Evolutionary conservation across 2,113 vertebrate genomes (phyloP), one percentile per base, ranked within the genome.

Genomic region (Terrapene triunguis): DNA sequence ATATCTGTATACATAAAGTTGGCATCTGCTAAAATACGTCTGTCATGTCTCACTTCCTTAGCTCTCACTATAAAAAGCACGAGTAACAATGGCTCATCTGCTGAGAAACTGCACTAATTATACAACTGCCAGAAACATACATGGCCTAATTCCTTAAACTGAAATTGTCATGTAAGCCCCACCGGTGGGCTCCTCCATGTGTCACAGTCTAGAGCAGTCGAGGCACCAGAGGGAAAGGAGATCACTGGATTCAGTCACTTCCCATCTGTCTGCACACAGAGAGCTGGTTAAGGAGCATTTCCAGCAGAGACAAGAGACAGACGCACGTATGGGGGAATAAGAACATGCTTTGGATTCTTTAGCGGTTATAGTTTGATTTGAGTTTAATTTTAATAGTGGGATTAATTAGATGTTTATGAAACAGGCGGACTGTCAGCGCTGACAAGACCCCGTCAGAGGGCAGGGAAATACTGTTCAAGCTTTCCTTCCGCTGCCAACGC

Each of bases 121-220:
- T 74, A 82, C 14, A 82, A 81, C 89, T 94, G 89, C 87, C 82
- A 94, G 84, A 88, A 91, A 93, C 78, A 80, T 87, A 84, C 8
- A 5, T 80, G 80, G 82, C 82, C 12, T n/a, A 80, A 78, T 89
- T 42, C 95, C 94, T 95, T 90, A 96, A 95, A 98, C 98, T 95
- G 95, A 95, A 97, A 91, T 93, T 97, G 89, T 95, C 96, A 86
- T 55, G 69, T 96, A 94, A 59, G 54, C 84, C 27, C 88, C 83
- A 86, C 80, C 88, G 8, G 0, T 74, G 96, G 94, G 89, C 97
- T 65, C 29, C 24, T 86, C 29, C 1, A 57, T 48, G 85, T 96
- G 86, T 94, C 93, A 96, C 93, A 94, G 84, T 82, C 89, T 89
- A 19, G n/a, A 94, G 92, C 29, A 2, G 80, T 1, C 92, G 92